These are phyloP conservation scores for Penaeus chinensis DNA, from an alignment of 1,140 invertebrate species.

Conservation along the genomic window DNA sequence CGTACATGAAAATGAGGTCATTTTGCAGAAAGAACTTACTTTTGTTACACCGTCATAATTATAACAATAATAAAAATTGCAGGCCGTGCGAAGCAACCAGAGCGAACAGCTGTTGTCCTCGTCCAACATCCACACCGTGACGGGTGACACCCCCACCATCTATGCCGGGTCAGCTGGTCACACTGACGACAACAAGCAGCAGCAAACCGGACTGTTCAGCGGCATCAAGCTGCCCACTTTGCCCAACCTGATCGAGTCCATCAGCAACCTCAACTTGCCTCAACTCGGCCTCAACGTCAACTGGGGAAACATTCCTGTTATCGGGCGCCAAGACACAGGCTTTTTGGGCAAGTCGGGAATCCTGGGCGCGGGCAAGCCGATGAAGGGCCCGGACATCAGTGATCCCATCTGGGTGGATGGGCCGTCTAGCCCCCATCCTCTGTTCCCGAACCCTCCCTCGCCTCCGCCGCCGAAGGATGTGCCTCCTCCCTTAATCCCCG, in stretches of 20 bases:
- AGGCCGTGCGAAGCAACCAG: not conserved
- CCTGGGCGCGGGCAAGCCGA: constrained; percentile 14
- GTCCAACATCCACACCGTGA: constrained; percentile 28
- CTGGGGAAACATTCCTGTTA: constrained; percentile 34
- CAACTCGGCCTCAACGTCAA: constrained; percentile 57
- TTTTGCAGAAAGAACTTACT: too few relatives aligned
- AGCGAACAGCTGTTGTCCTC: constrained; percentile 4
- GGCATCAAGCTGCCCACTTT: constrained; percentile 37
- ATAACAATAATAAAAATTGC: not conserved
- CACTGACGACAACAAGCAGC: not conserved
- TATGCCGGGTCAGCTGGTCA: constrained; percentile 55
- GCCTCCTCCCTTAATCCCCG: not conserved
- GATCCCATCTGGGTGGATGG: constrained; percentile 47
- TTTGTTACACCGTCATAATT: too few relatives aligned
- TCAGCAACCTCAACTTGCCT: constrained; percentile 37
- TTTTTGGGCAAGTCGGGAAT: not conserved
- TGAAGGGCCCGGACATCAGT: constrained; percentile 34
- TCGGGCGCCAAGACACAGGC: constrained; percentile 34
- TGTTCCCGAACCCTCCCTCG: constrained; percentile 10
- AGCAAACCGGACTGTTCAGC: constrained; percentile 23
- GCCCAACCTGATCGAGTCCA: constrained; percentile 43
- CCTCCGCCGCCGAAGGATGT: not conserved
- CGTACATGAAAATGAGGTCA: too few relatives aligned
- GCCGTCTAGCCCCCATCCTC: constrained; percentile 35
- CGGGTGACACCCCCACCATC: constrained; percentile 64